Evolutionary conservation across 1,140 invertebrate species (phyloP).

Genomic region (Drosophila kikkawai): DNA sequence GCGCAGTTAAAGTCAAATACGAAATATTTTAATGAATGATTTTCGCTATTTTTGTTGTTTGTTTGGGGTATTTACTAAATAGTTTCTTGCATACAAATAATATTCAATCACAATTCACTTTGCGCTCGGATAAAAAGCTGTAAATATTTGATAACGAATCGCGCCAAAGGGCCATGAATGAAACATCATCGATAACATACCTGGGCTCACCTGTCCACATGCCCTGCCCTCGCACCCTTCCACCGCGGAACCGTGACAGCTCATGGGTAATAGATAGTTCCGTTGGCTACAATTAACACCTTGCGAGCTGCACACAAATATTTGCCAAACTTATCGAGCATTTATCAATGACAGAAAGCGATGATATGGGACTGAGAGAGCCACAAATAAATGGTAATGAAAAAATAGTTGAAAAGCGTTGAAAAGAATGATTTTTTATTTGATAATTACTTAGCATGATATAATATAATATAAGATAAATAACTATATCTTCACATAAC

Average conservation of each 20-base stretch:
- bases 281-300: slow-evolving; percentile 70
- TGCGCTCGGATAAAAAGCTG: slow-evolving; percentile 13
- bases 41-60: background rate
- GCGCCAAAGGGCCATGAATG: slow-evolving; percentile 29
- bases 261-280: slow-evolving; percentile 67
- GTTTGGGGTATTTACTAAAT: background rate
- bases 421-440: background rate
- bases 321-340: slow-evolving; percentile 72
- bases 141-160: slow-evolving; percentile 22
- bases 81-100: slow-evolving; percentile 17
- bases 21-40: slow-evolving; percentile 15
- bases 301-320: slow-evolving; percentile 70
- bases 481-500: slow-evolving; percentile 8
- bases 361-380: slow-evolving; percentile 13
- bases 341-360: slow-evolving; percentile 66
- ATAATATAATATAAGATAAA: background rate
- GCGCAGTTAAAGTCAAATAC: background rate
- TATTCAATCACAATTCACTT: slow-evolving; percentile 39
- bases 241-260: slow-evolving; percentile 32
- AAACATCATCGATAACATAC: slow-evolving; percentile 32
- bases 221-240: too few relatives aligned
- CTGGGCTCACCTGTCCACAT: slow-evolving; percentile 15
- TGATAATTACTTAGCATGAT: background rate
- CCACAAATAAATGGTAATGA: slow-evolving; percentile 5
- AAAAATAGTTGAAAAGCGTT: background rate